phyloP scores from a whole-genome alignment of 2,113 vertebrate genomes.

The Leptobrachium ailaonicum region DNA sequence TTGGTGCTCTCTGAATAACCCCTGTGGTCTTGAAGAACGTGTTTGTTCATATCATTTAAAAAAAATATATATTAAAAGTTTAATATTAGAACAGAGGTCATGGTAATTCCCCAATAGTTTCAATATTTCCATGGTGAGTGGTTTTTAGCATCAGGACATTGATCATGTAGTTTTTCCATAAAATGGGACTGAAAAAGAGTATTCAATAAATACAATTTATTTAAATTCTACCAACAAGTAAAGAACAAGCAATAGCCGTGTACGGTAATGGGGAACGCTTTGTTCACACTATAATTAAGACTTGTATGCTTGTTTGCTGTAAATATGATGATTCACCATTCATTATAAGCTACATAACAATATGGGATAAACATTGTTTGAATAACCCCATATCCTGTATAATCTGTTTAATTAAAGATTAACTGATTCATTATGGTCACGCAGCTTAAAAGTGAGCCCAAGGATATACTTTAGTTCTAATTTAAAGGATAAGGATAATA shows the following conservation, averaged over 20 bases:
- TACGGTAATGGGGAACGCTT: background rate
- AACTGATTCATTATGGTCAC: background rate
- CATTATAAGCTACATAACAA: conserved; percentile 4
- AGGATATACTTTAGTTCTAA: background rate
- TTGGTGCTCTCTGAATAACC: too few relatives aligned
- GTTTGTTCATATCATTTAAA: too few relatives aligned
- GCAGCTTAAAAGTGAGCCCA: conserved; percentile 4
- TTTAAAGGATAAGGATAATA: conserved; percentile 1
- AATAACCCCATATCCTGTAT: background rate
- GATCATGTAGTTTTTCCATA: too few relatives aligned
- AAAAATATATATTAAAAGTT: too few relatives aligned
- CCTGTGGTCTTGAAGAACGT: too few relatives aligned
- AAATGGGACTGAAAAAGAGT: too few relatives aligned
- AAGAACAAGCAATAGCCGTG: background rate
- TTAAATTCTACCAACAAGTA: background rate
- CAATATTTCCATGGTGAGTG: too few relatives aligned
- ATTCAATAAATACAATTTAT: too few relatives aligned
- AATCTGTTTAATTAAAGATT: conserved; percentile 7
- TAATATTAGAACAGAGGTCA: too few relatives aligned
- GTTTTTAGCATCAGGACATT: too few relatives aligned
- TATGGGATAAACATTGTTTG: conserved; percentile 1
- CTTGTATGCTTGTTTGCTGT: background rate
- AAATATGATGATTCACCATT: background rate
- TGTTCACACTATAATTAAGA: background rate
- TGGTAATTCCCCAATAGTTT: too few relatives aligned